phyloP scores from a whole-genome alignment of 2,797 vertebrate species.

The Remorina albescens region DNA sequence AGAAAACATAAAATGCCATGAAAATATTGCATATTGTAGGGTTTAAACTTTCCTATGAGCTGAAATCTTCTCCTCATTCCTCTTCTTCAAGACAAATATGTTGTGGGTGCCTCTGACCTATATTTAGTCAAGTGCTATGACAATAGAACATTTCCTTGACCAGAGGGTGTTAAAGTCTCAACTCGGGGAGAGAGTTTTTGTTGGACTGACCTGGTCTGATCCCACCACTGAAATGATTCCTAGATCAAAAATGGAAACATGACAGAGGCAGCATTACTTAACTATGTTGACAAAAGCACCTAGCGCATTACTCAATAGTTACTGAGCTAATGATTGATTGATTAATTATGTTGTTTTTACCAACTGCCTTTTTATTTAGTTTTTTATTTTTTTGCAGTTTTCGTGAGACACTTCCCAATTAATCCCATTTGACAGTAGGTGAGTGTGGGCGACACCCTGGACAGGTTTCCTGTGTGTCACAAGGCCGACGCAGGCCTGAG shows the following conservation, averaged over 20 bases:
- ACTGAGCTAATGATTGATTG: not conserved
- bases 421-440: no score
- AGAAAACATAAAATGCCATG: not conserved
- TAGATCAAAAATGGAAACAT: not conserved
- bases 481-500: no score
- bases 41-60: not conserved
- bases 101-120: not conserved
- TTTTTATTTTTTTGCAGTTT: no score
- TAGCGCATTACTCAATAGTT: not conserved
- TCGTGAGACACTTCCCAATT: no score
- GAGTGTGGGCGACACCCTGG: no score
- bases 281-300: not conserved
- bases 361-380: no score
- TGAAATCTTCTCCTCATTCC: not conserved
- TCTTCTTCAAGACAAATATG: not conserved
- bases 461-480: no score
- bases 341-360: no score
- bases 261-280: not conserved
- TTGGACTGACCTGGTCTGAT: conserved; percentile 25
- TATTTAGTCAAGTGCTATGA: conserved; percentile 6
- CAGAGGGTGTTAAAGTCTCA: not conserved
- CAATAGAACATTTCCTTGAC: conserved; percentile 6
- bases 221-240: conserved; percentile 6
- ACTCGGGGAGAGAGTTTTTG: conserved; percentile 3
- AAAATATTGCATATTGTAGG: not conserved